Base-by-base conservation (phyloP, 1,140 invertebrate genomes). In the Wasmannia auropunctata region DNA sequence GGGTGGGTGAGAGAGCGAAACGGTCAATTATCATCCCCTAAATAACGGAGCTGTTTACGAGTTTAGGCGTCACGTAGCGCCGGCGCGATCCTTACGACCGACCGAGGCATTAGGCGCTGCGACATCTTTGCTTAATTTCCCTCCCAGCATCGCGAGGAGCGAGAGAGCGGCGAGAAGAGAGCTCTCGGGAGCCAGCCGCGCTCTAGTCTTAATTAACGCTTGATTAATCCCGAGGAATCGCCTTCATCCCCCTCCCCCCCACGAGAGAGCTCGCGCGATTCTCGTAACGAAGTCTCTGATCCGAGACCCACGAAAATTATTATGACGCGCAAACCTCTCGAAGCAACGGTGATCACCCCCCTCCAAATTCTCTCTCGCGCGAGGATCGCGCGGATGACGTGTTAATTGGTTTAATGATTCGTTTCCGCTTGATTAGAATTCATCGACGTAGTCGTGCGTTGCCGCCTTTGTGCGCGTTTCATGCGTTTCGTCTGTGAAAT, bases 91-190 rank as follows among this genome's bases (percentile, higher is more conserved):
- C 86, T 84, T 79, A 81, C 83, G 86, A 60, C 75, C 86, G 56
- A 89, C 56, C 65, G 69, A 43, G 43, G 62, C 91, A 88, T 91
- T 91, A 88, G 79, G 49, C 88, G 16, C 91, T 90, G 92, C 91
- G 88, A 92, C 92, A 93, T 92, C 91, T 93, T 93, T 93, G 88
- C 91, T 92, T 93, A 93, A 93, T 93, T 88, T 83, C 88, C 88
- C 89, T 69, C 74, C 58, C 46, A 72, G 58, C 54, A 91, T 93
- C 89, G 90, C 91, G 87, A 85, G 87, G 60, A 49, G 28, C 40
- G 60, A 6, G 84, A 77, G 87, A 72, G 76, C 43, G 40, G 60
- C 91, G 88, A 79, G 89, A 81, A 51, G 46, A 56, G 76, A 85
- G 28, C 8, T 28, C 74, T 25, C n/a, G 34, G 70, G 76, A 81